phyloP scores from a whole-genome alignment of 92 coral and sea anemone genomes.

The Porites rus region DNA sequence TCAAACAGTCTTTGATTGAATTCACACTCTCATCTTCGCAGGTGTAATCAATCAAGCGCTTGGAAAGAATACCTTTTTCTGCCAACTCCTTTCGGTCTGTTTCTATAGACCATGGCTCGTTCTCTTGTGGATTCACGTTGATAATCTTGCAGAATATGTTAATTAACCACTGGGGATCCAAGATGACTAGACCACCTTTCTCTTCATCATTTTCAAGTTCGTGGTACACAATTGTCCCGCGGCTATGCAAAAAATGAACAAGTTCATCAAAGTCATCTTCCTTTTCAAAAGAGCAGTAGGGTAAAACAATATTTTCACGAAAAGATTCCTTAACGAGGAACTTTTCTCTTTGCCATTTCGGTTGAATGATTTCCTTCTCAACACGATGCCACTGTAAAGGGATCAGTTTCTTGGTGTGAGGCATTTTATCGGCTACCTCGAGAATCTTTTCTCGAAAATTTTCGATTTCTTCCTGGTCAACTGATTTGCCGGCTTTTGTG shows the following conservation, averaged over 20 bases:
- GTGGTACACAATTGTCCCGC: background rate
- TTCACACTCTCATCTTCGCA: background rate
- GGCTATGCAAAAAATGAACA: background rate
- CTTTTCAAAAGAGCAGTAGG: background rate
- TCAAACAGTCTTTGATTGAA: background rate
- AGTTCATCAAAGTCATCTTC: slow-evolving; percentile 3
- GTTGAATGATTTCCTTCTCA: background rate
- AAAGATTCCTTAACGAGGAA: background rate
- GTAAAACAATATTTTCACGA: background rate
- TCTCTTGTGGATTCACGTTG: background rate
- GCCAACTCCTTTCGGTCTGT: background rate
- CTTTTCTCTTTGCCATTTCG: background rate
- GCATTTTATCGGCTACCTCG: background rate
- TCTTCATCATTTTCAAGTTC: background rate
- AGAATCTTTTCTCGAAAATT: background rate
- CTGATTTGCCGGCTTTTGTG: background rate
- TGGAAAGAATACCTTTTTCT: background rate
- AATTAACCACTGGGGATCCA: background rate
- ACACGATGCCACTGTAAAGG: slow-evolving; percentile 11
- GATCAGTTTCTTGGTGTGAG: background rate
- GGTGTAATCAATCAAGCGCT: background rate
- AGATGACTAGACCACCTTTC: background rate
- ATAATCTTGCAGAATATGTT: background rate
- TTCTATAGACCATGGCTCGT: background rate
- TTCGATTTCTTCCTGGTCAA: background rate